Percentiles rank a stretch among this genome's conserved stretches.
Evolutionary conservation across 2,113 vertebrate genomes (phyloP).

Genomic region (Probosciger aterrimus): DNA sequence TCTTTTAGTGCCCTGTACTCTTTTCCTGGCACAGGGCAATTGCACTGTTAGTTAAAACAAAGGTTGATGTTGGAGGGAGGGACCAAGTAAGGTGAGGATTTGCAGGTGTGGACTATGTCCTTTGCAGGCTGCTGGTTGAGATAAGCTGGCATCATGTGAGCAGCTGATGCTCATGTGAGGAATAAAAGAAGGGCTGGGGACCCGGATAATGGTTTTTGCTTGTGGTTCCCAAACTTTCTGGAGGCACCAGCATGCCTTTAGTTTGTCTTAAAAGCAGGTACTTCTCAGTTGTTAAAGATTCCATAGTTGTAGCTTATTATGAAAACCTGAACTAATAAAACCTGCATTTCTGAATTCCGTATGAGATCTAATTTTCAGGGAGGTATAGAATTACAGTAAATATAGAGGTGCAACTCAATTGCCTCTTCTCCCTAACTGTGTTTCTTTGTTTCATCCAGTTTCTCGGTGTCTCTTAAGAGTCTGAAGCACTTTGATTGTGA

Average conservation of each 20-base stretch:
- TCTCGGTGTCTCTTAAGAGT: constrained; percentile 77
- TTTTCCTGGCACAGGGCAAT: not conserved
- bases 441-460: constrained; percentile 59
- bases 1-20: rapidly evolving
- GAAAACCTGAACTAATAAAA: not conserved
- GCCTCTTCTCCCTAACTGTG: not conserved
- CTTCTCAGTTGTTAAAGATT: not conserved
- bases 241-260: not conserved
- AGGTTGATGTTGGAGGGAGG: not conserved
- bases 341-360: not conserved
- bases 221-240: not conserved
- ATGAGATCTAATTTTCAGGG: not conserved
- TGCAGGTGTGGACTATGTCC: not conserved
- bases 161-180: not conserved
- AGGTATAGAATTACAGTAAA: not conserved
- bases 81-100: not conserved
- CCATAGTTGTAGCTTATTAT: not conserved
- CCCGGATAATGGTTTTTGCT: rapidly evolving
- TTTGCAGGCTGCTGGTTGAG: not conserved
- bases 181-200: not conserved
- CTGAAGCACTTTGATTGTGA: constrained; percentile 90
- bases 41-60: rapidly evolving
- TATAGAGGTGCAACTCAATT: rapidly evolving
- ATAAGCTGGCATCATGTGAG: not conserved
- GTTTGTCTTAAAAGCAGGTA: not conserved